Base-by-base conservation (phyloP, 2,888 invertebrate species). In the Mylabris sibirica region DNA sequence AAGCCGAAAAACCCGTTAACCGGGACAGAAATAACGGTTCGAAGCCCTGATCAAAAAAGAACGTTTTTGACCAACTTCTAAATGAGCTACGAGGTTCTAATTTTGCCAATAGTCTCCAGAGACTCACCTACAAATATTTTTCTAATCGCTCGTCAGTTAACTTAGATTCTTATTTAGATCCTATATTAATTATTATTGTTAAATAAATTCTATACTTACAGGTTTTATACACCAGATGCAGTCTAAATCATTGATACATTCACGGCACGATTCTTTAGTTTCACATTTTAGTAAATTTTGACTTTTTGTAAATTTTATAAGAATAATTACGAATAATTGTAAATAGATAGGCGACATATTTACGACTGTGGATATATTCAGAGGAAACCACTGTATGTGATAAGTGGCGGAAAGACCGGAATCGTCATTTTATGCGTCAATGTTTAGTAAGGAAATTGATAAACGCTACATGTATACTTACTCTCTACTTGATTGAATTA, bases 201-300 rank as follows among this genome's bases (percentile, higher is more conserved):
- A 41, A 20, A 41, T 22, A 17, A n/a, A 24, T 57, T 20, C 8
- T 62, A n/a, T n/a, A 75, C 77, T 75, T 70, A 76, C 81, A 76
- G 78, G 77, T 59, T 78, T 76, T 0, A 83, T 82, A 75, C 88
- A 88, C 88, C 88, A 88, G 64, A 83, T 81, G 78, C 88, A 88
- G 41, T 78, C 82, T 1, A 83, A 77, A 60, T 85, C 84, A 74
- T 83, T 84, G 57, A 88, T 81, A 71, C 88, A 88, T 22, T 81
- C 82, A n/a, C 80, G 75, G 73, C 88, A 88, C 2, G 81, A 84
- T 71, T 83, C 83, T 70, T 85, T 84, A 0, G 80, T 77, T 9
- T 79, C 78, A 74, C 86, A 86, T 4, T 75, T 70, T 38, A 41
- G 11, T 24, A 44, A 41, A 41, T 62, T 44, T 62, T 62, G 62